Conservation (phyloP, 1,140 invertebrate species). For the Cyclina sinensis region DNA sequence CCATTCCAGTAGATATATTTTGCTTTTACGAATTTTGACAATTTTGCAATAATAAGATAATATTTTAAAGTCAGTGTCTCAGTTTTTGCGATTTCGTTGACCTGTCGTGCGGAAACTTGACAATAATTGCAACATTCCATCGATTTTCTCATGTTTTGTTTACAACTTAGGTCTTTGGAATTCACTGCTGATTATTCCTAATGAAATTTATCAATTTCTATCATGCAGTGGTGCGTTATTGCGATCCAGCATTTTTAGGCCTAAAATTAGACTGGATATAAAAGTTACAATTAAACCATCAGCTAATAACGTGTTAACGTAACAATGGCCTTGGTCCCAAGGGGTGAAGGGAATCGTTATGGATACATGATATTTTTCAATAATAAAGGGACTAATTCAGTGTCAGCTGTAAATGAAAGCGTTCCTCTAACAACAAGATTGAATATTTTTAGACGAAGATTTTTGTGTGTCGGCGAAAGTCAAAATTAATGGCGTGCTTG, state of each 20-base stretch:
- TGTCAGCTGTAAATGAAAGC: constrained; percentile 48
- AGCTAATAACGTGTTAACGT: constrained; percentile 55
- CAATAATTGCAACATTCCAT: constrained; percentile 39
- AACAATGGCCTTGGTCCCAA: constrained; percentile 46
- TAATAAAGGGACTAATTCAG: constrained; percentile 49
- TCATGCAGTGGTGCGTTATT: constrained; percentile 40
- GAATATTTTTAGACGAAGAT: constrained; percentile 41
- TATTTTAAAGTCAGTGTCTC: neutral
- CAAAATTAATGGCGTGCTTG: constrained; percentile 44
- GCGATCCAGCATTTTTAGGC: constrained; percentile 2
- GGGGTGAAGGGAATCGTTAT: constrained; percentile 22
- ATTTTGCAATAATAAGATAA: neutral
- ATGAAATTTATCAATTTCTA: constrained; percentile 56
- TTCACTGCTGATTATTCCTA: constrained; percentile 26
- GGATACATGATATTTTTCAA: constrained; percentile 58
- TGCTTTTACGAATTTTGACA: neutral
- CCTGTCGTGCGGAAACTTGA: neutral
- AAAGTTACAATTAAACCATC: constrained; percentile 63
- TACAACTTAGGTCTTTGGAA: neutral
- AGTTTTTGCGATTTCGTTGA: neutral
- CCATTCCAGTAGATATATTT: neutral
- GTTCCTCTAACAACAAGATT: constrained; percentile 37
- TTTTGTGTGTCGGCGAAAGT: constrained; percentile 50
- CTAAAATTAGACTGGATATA: constrained; percentile 13
- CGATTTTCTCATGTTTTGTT: constrained; percentile 42